These are phyloP conservation scores for Larimichthys polyactis DNA, from an alignment of 2,113 vertebrate species.

Conservation along the genomic window DNA sequence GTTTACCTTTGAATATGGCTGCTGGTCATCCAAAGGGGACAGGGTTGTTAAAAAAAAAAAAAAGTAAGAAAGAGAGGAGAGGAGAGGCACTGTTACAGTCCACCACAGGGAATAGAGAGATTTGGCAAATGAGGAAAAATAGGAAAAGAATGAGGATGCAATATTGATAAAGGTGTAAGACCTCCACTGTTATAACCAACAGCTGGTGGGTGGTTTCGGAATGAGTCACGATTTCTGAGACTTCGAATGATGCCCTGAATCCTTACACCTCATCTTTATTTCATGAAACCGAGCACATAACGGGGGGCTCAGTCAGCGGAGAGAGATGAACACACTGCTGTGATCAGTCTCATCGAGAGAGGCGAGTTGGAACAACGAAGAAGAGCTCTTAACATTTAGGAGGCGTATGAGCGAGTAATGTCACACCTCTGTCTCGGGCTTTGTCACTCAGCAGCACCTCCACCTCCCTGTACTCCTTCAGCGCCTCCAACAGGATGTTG, in stretches of 20 bases:
- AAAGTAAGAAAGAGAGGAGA: slow-evolving; percentile 59
- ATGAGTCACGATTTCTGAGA: slow-evolving; percentile 44
- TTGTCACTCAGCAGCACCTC: slow-evolving; percentile 98
- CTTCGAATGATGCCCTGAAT: slow-evolving; percentile 31
- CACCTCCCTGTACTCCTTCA: slow-evolving; percentile 92
- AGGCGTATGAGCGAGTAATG: background rate
- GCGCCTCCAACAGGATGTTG: slow-evolving; percentile 93
- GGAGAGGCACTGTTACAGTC: slow-evolving; percentile 62
- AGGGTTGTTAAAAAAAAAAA: slow-evolving; percentile 32
- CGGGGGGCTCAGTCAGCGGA: slow-evolving; percentile 3
- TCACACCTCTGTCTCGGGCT: slow-evolving; percentile 95
- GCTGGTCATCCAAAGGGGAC: slow-evolving; percentile 71
- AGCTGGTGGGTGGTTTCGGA: slow-evolving; percentile 43
- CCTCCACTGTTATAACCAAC: slow-evolving; percentile 23
- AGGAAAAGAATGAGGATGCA: slow-evolving; percentile 28
- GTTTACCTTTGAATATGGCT: slow-evolving; percentile 81
- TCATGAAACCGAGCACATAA: slow-evolving; percentile 45
- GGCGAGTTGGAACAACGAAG: slow-evolving; percentile 14
- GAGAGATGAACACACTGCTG: slow-evolving; percentile 7
- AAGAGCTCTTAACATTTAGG: background rate
- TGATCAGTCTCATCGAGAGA: slow-evolving; percentile 23
- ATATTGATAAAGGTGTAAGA: slow-evolving; percentile 39
- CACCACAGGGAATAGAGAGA: slow-evolving; percentile 48
- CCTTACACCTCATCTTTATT: slow-evolving; percentile 53
- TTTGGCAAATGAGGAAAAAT: slow-evolving; percentile 35